Base-by-base conservation (phyloP, 2,797 vertebrate genomes). In the Microchirus variegatus region DNA sequence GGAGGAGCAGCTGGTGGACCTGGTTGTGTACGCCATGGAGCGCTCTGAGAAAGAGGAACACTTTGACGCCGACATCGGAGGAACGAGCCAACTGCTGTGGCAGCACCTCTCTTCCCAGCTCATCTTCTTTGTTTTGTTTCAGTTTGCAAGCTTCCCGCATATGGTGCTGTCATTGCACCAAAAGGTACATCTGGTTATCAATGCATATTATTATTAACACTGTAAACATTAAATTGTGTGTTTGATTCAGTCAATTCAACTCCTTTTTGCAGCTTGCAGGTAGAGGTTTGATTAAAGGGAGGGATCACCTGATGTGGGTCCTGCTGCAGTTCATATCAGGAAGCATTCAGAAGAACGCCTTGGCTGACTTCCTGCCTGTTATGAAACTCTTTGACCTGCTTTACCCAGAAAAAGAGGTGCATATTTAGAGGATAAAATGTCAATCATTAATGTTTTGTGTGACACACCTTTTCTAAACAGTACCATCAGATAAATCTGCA, bases 361-460 rank as follows among this genome's bases (percentile, higher is more conserved):
- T 99, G 17, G 98, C 94, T 8, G 98, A 99, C 83, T 99, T 99
- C 87, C 94, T 99, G 26, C 98, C 98, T 0, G 98, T 99, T 73
- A 99, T 99, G 97, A 99, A 99, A 89, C 95, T 99, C n/a, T 99
- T 99, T 71, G 98, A 99, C 80, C 95, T 99, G 60, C 93, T 99
- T 2, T 99, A 99, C 67, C 97, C 97, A 36, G 97, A 99, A 84
- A 99, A 99, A 86, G 97, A 99, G 91, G 98, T 97, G 87, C 13
- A 26, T 1, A 1, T 17, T 9, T 53, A 18, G 37, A 54, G 17
- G 15, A 43, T 5, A 13, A 0, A 9, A 36, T 52, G 52, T 26
- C n/a, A 1, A 0, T 19, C 10, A 17, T 12, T 1, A 0, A 0
- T 22, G 22, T 22, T 22, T 22, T 22, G 17, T 18, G 17, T 43